Base-by-base conservation (phyloP, 2,113 vertebrate genomes). In the Clinocottus analis region DNA sequence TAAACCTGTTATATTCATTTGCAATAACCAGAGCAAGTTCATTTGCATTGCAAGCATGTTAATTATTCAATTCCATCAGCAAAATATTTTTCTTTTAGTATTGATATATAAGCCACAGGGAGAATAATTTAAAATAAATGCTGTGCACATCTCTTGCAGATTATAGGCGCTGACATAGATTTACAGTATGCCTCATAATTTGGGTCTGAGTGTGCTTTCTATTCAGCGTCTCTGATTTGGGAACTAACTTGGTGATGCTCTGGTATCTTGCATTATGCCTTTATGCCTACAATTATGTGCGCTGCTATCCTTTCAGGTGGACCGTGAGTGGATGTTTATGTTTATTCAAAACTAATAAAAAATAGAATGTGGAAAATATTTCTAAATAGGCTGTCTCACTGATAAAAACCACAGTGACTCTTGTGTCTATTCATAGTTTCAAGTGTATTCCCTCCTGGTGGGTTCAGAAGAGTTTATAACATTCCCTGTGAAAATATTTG, bases 401-500 rank as follows among this genome's bases (percentile, higher is more conserved):
- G 67, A 70, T 71, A 23, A 53, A 65, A 78, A 39, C 3, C 11
- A 85, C 78, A 90, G 70, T n/a, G 72, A 65, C 33, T 55, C 80
- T 84, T 87, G 80, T 85, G 84, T 89, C 82, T 77, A 77, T 89
- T 85, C 75, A 87, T 78, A 16, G 56, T 83, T 79, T 76, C 35
- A 64, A 55, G 68, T 45, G 47, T 79, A 27, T 84, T 83, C 41
- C 25, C 41, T 51, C 9, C 37, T 47, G 13, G 58, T 75, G 69
- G n/a, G 39, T 75, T 85, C 58, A 64, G 23, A 68, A 68, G 62
- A 63, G 64, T 88, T 63, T 88, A 75, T 73, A 75, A 76, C 82
- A 67, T 89, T 72, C 82, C 73, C 66, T 72, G 85, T 74, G 81
- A 88, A 90, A 92, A 90, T 88, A 91, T 92, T 88, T 79, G 76